Conservation (phyloP, 2,113 vertebrate species). For the Prinia subflava region DNA sequence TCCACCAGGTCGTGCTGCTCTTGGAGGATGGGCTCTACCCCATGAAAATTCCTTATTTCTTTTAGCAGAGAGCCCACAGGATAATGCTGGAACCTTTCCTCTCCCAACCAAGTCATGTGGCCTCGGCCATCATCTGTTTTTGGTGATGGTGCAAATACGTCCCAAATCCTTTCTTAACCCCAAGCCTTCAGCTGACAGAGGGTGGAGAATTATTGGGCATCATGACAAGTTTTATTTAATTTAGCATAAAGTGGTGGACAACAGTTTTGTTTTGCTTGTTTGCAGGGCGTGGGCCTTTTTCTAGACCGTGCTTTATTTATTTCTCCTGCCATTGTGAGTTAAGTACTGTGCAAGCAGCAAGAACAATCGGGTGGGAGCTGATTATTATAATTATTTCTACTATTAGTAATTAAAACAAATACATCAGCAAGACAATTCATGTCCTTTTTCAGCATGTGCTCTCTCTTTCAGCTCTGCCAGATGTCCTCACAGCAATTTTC, state of each 20-base stretch:
- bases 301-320: slow-evolving; percentile 46
- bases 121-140: not conserved
- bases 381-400: slow-evolving; percentile 62
- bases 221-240: slow-evolving; percentile 32
- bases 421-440: slow-evolving; percentile 45
- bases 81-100: not conserved
- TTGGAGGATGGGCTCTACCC: not conserved
- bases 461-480: slow-evolving; percentile 48
- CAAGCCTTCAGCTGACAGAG: slow-evolving; percentile 29
- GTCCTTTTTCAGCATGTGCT: slow-evolving; percentile 55
- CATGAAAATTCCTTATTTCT: not conserved
- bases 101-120: not conserved
- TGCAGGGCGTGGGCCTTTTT: slow-evolving; percentile 30
- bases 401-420: slow-evolving; percentile 68
- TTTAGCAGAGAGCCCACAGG: not conserved
- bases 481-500: slow-evolving; percentile 38
- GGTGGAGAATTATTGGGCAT: not conserved
- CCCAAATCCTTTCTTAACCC: slow-evolving; percentile 1
- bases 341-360: slow-evolving; percentile 49
- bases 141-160: not conserved
- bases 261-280: slow-evolving; percentile 54
- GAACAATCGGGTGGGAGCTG: slow-evolving; percentile 44
- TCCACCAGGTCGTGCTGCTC: not conserved
- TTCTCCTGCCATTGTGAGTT: slow-evolving; percentile 46
- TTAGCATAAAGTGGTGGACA: slow-evolving; percentile 25